Percentiles rank a stretch among this genome's conserved stretches.
Evolutionary conservation across 1,140 invertebrate species (phyloP).

Genomic region (Pseudoatta argentina): DNA sequence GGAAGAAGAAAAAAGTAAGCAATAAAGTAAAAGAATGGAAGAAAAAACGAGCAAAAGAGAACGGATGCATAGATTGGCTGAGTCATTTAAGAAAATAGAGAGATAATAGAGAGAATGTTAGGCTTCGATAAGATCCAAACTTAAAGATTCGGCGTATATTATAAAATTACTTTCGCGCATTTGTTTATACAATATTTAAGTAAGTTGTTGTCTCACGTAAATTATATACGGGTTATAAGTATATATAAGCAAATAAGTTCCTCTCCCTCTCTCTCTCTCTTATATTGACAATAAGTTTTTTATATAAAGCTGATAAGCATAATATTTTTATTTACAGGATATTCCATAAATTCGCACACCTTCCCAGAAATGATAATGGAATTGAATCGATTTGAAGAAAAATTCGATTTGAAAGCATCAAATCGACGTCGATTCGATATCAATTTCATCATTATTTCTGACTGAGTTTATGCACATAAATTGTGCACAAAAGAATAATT

Average conservation of each 20-base stretch:
- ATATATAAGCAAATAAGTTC: slow-evolving; percentile 1
- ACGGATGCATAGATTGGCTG: slow-evolving; percentile 3
- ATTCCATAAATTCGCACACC: not conserved
- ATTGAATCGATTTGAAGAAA: no score
- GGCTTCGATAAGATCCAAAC: not conserved
- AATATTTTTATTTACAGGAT: not conserved
- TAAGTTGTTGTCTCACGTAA: not conserved
- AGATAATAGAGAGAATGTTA: slow-evolving; percentile 42
- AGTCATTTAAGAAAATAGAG: not conserved
- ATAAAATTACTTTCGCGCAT: slow-evolving; percentile 1
- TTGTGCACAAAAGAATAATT: not conserved
- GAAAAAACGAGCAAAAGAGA: not conserved
- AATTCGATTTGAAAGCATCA: no score
- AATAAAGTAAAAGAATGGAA: not conserved
- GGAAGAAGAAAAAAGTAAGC: not conserved
- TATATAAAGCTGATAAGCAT: not conserved
- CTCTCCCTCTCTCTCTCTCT: no score
- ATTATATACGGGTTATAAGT: not conserved
- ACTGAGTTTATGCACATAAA: not conserved
- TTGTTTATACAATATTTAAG: slow-evolving; percentile 17
- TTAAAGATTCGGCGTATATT: not conserved
- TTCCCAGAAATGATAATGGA: not conserved
- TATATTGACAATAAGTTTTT: not conserved
- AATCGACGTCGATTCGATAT: no score
- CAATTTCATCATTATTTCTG: no score